Evolutionary conservation across 2,113 vertebrate species (phyloP).

Genomic region (Nanger granti): DNA sequence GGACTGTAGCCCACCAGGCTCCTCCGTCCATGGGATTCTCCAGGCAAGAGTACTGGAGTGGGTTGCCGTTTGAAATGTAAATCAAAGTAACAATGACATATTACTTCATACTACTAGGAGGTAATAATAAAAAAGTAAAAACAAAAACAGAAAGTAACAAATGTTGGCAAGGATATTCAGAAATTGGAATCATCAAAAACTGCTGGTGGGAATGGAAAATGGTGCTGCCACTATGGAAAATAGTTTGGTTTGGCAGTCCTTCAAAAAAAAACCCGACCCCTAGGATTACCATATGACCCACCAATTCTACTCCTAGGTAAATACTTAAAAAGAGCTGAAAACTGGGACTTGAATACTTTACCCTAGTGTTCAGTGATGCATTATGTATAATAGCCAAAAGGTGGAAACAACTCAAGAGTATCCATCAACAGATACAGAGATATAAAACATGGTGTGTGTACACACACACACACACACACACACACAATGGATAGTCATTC

Average conservation of each 20-base stretch:
- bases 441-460: background rate
- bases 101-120: background rate
- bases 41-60: no score
- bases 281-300: background rate
- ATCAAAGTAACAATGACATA: background rate
- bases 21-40: no score
- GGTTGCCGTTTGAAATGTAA: background rate
- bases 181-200: slow-evolving; percentile 8
- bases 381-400: background rate
- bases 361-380: background rate
- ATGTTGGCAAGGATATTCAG: background rate
- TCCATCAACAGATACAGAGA: background rate
- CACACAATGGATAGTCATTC: background rate
- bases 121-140: slow-evolving; percentile 4
- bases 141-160: background rate
- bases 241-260: background rate
- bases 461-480: background rate
- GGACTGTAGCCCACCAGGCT: no score
- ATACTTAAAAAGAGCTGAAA: background rate
- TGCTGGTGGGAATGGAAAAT: background rate
- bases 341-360: background rate
- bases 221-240: background rate
- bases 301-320: background rate
- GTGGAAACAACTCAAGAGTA: background rate
- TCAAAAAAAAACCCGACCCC: background rate